Base-by-base conservation (phyloP, 2,113 vertebrate species). In the Erpornis zantholeuca region DNA sequence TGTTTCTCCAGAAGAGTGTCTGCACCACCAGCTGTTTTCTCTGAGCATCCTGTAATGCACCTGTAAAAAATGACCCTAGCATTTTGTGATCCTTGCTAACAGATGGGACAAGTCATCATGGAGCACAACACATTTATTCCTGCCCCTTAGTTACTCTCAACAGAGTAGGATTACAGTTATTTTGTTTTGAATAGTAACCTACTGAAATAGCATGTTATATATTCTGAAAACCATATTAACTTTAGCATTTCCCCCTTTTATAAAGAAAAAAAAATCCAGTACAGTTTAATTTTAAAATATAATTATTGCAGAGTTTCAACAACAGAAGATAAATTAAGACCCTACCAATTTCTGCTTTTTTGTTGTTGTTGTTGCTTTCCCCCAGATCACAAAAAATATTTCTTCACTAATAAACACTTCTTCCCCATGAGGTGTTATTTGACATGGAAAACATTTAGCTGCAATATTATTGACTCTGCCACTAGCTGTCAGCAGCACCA, bases 401-500 rank as follows among this genome's bases (percentile, higher is more conserved):
- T 87, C 61, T 79, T 91, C 15, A 22, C 40, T 65, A 79, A 87
- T 65, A 75, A 87, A 87, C 49, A 87, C 2, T 63, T 83, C 29
- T 86, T 68, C 49, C 4, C 36, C n/a, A 10, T 52, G 38, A 81
- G 65, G 24, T 60, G 11, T 40, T 70, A 91, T 65, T 76, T 92
- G 70, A 70, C 57, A 64, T 59, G 66, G 75, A 94, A 95, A 90
- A 91, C 33, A 79, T 75, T 91, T 61, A 92, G 53, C 86, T 83
- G 65, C 63, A 88, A 45, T 71, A 57, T 64, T 59, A 78, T 69
- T 8, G 12, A 70, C 35, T 94, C 53, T 72, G 69, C 66, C 29
- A 81, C 88, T 80, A 70, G 49, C 78, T 91, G 82, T 93, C 82
- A 92, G 79, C n/a, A 87, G 84, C 50, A 90, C 35, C 88, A 66